Evolutionary conservation across 2,888 invertebrate genomes (phyloP).

Genomic region (Parnassius smintheus): DNA sequence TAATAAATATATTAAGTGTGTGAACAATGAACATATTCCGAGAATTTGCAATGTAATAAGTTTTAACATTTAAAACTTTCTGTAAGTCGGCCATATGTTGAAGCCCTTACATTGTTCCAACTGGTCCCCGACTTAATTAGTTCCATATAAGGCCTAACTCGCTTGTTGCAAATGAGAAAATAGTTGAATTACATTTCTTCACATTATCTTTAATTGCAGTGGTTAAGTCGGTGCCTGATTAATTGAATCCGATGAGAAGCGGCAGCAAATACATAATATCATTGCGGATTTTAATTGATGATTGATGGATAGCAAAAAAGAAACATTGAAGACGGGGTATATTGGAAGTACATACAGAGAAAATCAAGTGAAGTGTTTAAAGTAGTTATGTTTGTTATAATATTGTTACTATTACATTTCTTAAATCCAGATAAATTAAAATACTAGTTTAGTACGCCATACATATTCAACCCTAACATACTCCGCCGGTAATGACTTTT

Average conservation of each 20-base stretch:
- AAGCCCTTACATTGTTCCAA: conserved; percentile 16
- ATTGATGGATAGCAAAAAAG: neutral
- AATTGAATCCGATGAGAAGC: conserved; percentile 14
- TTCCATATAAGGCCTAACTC: conserved; percentile 25
- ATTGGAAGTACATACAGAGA: no score
- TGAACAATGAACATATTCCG: no score
- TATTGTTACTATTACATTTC: no score
- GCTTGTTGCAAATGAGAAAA: conserved; percentile 16
- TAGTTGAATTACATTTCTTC: conserved; percentile 22
- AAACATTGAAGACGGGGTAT: neutral
- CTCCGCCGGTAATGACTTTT: no score
- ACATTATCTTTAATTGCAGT: conserved; percentile 24
- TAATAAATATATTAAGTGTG: no score
- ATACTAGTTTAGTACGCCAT: no score
- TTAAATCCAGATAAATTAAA: no score
- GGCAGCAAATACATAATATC: conserved; percentile 9
- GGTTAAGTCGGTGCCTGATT: conserved; percentile 23
- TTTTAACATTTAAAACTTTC: no score
- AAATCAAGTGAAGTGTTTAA: no score
- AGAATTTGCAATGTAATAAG: no score
- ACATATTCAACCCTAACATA: no score
- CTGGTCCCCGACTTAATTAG: conserved; percentile 29
- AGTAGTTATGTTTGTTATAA: no score
- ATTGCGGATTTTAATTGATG: conserved; percentile 14
- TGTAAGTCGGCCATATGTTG: conserved; percentile 15